Base-by-base conservation (phyloP, 1,140 invertebrate genomes). In the Parasteatoda tepidariorum region DNA sequence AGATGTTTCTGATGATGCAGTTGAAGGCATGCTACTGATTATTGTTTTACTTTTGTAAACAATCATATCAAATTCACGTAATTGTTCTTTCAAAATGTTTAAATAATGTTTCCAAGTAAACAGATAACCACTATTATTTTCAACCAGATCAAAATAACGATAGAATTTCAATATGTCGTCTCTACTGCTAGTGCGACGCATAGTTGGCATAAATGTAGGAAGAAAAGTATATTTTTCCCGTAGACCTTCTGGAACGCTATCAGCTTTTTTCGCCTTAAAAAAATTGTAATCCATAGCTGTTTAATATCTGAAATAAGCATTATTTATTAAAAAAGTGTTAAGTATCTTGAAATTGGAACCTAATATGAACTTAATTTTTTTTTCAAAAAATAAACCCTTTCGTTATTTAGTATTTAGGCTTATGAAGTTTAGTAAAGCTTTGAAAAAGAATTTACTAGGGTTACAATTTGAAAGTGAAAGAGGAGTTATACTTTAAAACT, bases 101-200 rank as follows among this genome's bases (percentile, higher is more conserved):
- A 75, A 31, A 30, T 75, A 75, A 64, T 26, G 59, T 31, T 54
- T 64, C 74, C 61, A 66, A 9, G 61, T 64, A 11, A 64, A 31
- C 6, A 66, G 15, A n/a, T 24, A 31, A 15, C 38, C 61, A 11
- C 11, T 28, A 31, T 78, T 78, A 4, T 26, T 66, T 26, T 66
- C 24, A 18, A 78, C 11, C 28, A 75, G 41, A 30, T 61, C 34
- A 41, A 75, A 75, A 41, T 75, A 75, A 28, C 73, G 18, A 48
- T 78, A 66, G 54, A 66, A 78, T 13, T 34, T 57, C 30, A 38
- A 28, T 33, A 78, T 64, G 22, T 78, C 61, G 18, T 30, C 28
- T 5, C 33, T 18, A 38, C 59, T 66, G 13, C 18, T 78, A 22
- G 62, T 66, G 22, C 41, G 64, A 0, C 61, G 61, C 30, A 78